A percentile compares a stretch with the other conserved stretches of the same genome.
phyloP scores from a whole-genome alignment of 1,140 invertebrate genomes.

The Musca vetustissima region DNA sequence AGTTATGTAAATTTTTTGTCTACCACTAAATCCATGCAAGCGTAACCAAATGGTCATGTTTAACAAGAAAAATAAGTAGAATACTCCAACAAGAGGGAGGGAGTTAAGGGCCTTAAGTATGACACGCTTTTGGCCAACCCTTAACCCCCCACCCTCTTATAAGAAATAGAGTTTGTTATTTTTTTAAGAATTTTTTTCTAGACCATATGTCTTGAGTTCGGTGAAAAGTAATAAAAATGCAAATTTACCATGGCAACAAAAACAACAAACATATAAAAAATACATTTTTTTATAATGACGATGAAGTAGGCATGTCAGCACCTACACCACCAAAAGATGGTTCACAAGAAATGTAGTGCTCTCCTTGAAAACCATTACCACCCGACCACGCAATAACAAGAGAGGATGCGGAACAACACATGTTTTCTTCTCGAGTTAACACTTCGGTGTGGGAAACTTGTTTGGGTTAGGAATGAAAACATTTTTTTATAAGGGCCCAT shows the following conservation, averaged over 20 bases:
- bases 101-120: too few relatives aligned
- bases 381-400: too few relatives aligned
- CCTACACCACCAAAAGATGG: background rate
- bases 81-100: too few relatives aligned
- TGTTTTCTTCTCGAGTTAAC: too few relatives aligned
- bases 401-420: too few relatives aligned
- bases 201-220: background rate
- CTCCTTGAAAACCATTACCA: too few relatives aligned
- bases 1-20: background rate
- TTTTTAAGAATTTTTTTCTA: background rate
- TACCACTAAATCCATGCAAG: background rate
- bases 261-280: background rate
- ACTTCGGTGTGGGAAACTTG: too few relatives aligned
- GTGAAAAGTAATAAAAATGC: constrained; percentile 10
- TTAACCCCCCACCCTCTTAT: too few relatives aligned
- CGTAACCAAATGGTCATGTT: constrained; percentile 8
- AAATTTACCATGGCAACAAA: background rate
- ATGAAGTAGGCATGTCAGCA: background rate
- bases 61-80: background rate
- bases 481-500: too few relatives aligned
- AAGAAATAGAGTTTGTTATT: background rate
- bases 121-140: too few relatives aligned
- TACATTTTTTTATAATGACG: background rate
- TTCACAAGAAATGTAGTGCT: too few relatives aligned
- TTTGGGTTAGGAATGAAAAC: too few relatives aligned